Percentiles rank a stretch among this genome's conserved stretches.
Conservation (phyloP, 2,113 vertebrate genomes). For the Nipponia nippon region DNA sequence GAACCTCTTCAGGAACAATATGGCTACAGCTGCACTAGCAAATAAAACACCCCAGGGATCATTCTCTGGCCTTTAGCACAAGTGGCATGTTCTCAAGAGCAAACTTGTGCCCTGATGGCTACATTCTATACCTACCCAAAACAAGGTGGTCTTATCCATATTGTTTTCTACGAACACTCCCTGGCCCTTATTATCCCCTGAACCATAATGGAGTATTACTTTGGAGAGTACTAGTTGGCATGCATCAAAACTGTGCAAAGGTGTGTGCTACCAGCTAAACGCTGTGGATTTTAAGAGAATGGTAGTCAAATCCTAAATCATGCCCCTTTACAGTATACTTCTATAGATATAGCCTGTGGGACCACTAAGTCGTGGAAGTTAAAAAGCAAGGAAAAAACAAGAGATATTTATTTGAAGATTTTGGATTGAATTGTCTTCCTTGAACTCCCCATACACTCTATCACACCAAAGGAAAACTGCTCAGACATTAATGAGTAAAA, state of each 20-base stretch:
- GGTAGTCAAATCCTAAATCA: not conserved
- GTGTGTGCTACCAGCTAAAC: not conserved
- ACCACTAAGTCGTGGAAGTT: not conserved
- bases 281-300: not conserved
- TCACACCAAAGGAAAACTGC: not conserved
- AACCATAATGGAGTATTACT: not conserved
- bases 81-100: not conserved
- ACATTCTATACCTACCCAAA: not conserved
- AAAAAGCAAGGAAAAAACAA: not conserved
- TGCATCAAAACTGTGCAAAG: not conserved
- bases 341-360: not conserved
- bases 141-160: not conserved
- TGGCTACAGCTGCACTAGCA: not conserved
- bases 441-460: not conserved
- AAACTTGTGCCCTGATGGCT: not conserved
- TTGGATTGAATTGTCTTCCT: not conserved
- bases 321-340: not conserved
- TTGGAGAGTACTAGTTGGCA: not conserved
- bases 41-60: not conserved
- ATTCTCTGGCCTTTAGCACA: not conserved
- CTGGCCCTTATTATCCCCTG: not conserved
- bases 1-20: not conserved
- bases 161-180: not conserved
- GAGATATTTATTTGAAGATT: not conserved
- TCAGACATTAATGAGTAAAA: not conserved